Evolutionary conservation across 2,113 vertebrate genomes (phyloP), one percentile per base, ranked within the genome.

Genomic region (Serilophus lunatus): DNA sequence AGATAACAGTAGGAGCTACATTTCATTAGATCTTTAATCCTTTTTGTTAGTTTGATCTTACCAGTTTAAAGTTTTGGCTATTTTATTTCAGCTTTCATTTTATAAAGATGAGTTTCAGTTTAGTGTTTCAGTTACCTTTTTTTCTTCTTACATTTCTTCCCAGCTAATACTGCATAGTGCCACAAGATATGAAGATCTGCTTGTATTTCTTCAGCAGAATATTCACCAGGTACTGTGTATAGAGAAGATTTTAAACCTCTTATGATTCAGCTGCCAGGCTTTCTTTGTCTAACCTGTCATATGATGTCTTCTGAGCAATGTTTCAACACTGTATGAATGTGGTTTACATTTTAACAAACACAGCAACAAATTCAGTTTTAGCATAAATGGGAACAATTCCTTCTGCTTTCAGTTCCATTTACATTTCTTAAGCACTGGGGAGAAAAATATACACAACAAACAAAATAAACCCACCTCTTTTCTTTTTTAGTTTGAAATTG

Each of bases 401-500:
- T 87, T 25, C 26, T 59, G 31, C 57, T 66, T 80, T 83, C 23
- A 24, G 18, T 38, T 75, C 1, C 0, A 10, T 78, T 74, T 83
- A 31, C 7, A 16, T 86, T 82, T 92, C 26, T 50, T 81, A 49
- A 78, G 36, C 28, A 15, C 4, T 51, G 40, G 22, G 81, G 74
- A 44, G 16, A 6, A 65, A 71, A 78, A 68, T 44, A 4, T 22
- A 33, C 25, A 12, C 22, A 72, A 29, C 18, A 60, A 81, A 7
- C 5, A 23, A 65, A 89, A n/a, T 77, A 24, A 87, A 53, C 9
- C 0, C 19, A 47, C 4, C 20, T 17, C 9, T 80, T 49, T 92
- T 84, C 44, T 90, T 63, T 92, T 95, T 22, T 97, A 99, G 99
- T 99, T 99, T 91, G 99, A 99, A 96, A 84, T 56, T 3, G 99